phyloP scores from a whole-genome alignment of 2,888 invertebrate species.

The Cloeon dipterum region DNA sequence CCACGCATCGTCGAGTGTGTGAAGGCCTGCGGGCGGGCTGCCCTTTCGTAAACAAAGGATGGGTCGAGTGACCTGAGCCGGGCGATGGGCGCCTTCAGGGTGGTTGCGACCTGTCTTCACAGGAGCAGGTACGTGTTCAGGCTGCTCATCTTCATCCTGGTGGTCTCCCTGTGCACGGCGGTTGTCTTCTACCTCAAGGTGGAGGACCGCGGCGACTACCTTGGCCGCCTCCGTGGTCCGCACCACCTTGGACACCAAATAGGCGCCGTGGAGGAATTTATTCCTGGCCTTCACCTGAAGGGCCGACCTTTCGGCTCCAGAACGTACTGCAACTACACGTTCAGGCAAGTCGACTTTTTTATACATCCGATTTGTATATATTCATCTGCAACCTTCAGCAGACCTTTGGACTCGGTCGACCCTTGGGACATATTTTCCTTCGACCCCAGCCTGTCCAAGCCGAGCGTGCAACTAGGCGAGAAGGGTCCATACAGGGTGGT shows the following conservation, averaged over 20 bases:
- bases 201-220: neutral
- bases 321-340: no score
- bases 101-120: no score
- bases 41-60: no score
- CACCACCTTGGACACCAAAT: neutral
- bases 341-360: no score
- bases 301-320: neutral
- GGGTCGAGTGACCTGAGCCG: no score
- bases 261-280: neutral
- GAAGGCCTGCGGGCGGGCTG: no score
- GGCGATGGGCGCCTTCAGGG: no score
- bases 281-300: neutral
- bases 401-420: neutral
- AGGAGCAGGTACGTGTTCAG: neutral
- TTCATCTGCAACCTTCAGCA: no score
- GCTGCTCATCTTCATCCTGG: neutral
- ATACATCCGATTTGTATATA: no score
- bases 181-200: neutral
- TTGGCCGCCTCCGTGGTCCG: neutral
- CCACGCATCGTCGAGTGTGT: no score
- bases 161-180: neutral
- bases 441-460: slow-evolving; percentile 21
- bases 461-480: slow-evolving; percentile 32
- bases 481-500: slow-evolving; percentile 34
- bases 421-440: slow-evolving; percentile 18